Conservation (phyloP, 1,140 invertebrate genomes). For the Drosophila takahashii region DNA sequence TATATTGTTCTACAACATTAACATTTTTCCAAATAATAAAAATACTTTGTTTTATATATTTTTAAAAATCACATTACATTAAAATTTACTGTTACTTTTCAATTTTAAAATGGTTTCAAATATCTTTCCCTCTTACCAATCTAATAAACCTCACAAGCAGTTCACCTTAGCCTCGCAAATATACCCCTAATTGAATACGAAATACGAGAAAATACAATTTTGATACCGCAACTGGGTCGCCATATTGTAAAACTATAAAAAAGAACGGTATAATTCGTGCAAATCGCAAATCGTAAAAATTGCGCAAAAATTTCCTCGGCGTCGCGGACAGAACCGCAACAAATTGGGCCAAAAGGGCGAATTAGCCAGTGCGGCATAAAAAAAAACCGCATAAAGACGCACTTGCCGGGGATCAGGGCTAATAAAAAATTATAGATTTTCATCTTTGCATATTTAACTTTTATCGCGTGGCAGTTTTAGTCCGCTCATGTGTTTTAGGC, state of each 20-base stretch:
- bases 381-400: slow-evolving; percentile 65
- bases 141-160: background rate
- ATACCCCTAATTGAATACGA: slow-evolving; percentile 46
- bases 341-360: slow-evolving; percentile 66
- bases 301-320: slow-evolving; percentile 56
- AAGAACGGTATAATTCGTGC: slow-evolving; percentile 66
- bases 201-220: slow-evolving; percentile 59
- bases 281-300: slow-evolving; percentile 79
- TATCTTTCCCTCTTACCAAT: background rate
- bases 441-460: slow-evolving; percentile 82
- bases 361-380: slow-evolving; percentile 66
- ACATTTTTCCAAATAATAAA: too few species aligned
- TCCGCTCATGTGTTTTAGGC: slow-evolving; percentile 62
- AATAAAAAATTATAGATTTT: slow-evolving; percentile 83
- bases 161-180: background rate
- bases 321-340: slow-evolving; percentile 66
- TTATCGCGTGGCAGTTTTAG: slow-evolving; percentile 60
- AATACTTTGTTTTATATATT: too few species aligned
- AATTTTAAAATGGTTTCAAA: background rate
- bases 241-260: slow-evolving; percentile 83
- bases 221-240: slow-evolving; percentile 57
- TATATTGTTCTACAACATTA: too few species aligned
- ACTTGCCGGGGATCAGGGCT: slow-evolving; percentile 53
- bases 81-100: background rate
- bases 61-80: background rate